Conservation (phyloP, 2,888 invertebrate species). For the Sericinus montela region DNA sequence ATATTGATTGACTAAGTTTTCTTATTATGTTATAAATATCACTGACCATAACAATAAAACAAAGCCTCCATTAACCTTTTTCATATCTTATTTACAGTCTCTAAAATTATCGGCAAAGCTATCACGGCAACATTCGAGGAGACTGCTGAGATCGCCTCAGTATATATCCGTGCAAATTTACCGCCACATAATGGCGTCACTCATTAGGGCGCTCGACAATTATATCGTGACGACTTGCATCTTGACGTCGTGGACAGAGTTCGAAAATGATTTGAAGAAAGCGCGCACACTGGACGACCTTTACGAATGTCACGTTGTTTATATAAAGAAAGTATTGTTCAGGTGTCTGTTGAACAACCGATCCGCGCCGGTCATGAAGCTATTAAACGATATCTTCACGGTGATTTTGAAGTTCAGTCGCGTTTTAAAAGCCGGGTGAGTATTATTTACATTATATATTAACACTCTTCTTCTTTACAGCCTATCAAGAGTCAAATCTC, state of each 20-base stretch:
- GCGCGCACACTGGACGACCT: slow-evolving; percentile 85
- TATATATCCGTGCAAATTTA: slow-evolving; percentile 85
- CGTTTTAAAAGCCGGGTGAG: slow-evolving; percentile 74
- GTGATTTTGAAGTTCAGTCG: slow-evolving; percentile 85
- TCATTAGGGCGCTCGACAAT: slow-evolving; percentile 86
- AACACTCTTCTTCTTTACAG: too few relatives aligned
- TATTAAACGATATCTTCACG: slow-evolving; percentile 85
- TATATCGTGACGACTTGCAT: slow-evolving; percentile 88
- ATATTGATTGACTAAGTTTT: too few relatives aligned
- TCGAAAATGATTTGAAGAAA: slow-evolving; percentile 82
- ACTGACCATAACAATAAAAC: too few relatives aligned
- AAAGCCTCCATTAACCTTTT: too few relatives aligned
- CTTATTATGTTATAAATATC: too few relatives aligned
- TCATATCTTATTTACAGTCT: slow-evolving; percentile 49
- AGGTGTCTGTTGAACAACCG: slow-evolving; percentile 86
- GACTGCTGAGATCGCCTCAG: slow-evolving; percentile 81
- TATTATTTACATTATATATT: slow-evolving; percentile 13
- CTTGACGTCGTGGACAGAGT: slow-evolving; percentile 86
- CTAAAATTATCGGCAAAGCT: slow-evolving; percentile 81
- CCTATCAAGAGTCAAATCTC: too few relatives aligned
- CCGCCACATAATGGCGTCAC: slow-evolving; percentile 87
- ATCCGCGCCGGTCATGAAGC: slow-evolving; percentile 83
- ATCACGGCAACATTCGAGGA: slow-evolving; percentile 57
- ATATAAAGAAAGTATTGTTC: slow-evolving; percentile 86
- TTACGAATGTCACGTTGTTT: slow-evolving; percentile 84